Conservation (phyloP, 2,888 invertebrate species). For the Mystacides longicornis region DNA sequence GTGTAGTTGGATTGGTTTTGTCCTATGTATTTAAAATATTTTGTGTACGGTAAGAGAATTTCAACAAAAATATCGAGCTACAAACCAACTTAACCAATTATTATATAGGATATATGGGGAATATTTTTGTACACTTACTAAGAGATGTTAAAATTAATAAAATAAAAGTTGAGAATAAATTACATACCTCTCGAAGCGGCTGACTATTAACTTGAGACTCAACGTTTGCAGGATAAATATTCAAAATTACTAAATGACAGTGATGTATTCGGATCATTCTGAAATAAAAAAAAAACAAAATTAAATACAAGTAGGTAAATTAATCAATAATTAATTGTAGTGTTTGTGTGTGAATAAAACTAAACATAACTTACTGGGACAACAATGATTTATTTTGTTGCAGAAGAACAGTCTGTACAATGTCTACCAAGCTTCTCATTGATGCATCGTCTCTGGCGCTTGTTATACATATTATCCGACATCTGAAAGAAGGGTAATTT, state of each 20-base stretch:
- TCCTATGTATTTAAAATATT: no score
- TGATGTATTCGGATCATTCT: conserved; percentile 72
- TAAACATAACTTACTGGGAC: conserved; percentile 17
- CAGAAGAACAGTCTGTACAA: conserved; percentile 71
- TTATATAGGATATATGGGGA: no score
- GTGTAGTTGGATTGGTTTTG: no score
- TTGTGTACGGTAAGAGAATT: no score
- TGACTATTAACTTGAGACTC: conserved; percentile 72
- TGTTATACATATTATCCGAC: conserved; percentile 86
- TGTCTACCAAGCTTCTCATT: conserved; percentile 79
- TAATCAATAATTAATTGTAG: background rate
- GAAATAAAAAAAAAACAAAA: conserved; percentile 29
- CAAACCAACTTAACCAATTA: no score
- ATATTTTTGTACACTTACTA: no score
- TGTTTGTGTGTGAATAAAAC: background rate
- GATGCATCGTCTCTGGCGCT: conserved; percentile 82
- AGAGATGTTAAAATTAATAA: no score
- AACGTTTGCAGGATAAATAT: conserved; percentile 76
- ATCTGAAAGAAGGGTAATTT: no score
- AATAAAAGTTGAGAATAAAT: background rate
- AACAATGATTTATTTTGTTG: conserved; percentile 61
- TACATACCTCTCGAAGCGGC: conserved; percentile 55
- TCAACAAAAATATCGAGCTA: no score
- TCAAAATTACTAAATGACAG: conserved; percentile 85
- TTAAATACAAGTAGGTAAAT: background rate